Evolutionary conservation across 37 sponge, comb jelly and placozoan genomes (phyloP), one percentile per base, ranked within the genome.

Genomic region (Hormiphora californensis): DNA sequence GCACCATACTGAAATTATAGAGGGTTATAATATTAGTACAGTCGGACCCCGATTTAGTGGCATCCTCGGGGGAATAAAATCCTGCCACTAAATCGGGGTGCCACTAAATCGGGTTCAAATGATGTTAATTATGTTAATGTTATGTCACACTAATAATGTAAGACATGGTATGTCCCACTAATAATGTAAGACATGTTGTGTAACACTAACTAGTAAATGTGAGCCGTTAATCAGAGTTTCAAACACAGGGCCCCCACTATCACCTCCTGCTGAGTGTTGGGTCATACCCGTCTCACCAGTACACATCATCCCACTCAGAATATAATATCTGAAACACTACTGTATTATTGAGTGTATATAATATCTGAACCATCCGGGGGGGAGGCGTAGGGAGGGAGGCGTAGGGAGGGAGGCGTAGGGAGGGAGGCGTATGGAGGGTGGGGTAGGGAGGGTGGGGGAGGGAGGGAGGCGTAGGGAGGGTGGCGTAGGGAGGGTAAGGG

Each of bases 221-320:
- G 15, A 17, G 15, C 9, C 53, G 12, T 17, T 49, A 15, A 9
- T 49, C 53, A 49, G 9, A 49, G 15, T 40, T 40, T 19, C 25
- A 46, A 73, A 73, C 27, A 73, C 81, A 43, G 81, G 81, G 3
- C 81, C 81, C 46, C 81, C 81, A 19, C 81, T 73, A 28, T 73
- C 81, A 0, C 81, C 81, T n/a, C n/a, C 17, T 11, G 46, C 81
- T 4, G 46, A 43, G 41, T 41, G 81, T 8, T 23, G 22, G 4
- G 81, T 73, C 81, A 73, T 73, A 22, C 43, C 46, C 28, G 17
- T 9, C 27, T 73, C 46, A n/a, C 81, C 81, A 22, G 81, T 73
- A 73, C 81, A 73, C 46, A 27, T 22, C 81, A 73, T 73, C 0
- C 81, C 81, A 33, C 46, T n/a, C 9, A 33, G 11, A n/a, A 73